Percentiles rank a stretch among this genome's conserved stretches.
Conservation (phyloP, 2,113 vertebrate genomes). For the Redunca redunca region DNA sequence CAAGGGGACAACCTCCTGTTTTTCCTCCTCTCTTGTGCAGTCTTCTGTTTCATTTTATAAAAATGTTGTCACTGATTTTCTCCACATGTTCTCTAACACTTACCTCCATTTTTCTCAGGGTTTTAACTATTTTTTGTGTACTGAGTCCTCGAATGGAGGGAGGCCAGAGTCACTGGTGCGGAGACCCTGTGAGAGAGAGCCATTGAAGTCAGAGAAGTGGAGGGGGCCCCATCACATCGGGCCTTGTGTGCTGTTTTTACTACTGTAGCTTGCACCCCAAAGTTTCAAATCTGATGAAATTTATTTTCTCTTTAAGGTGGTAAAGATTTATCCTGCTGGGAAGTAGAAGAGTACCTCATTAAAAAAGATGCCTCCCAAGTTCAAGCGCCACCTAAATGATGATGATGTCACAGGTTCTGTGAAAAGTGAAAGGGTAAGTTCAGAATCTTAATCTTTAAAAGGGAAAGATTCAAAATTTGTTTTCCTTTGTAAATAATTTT, state of each 20-base stretch:
- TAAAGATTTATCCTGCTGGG: not conserved
- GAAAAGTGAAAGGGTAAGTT: slow-evolving; percentile 95
- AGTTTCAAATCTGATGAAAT: not conserved
- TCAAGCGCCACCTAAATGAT: slow-evolving; percentile 96
- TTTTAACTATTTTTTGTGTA: not conserved
- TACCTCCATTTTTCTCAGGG: not conserved
- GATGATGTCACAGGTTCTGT: slow-evolving; percentile 97
- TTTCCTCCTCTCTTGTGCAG: not conserved
- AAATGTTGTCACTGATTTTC: not conserved
- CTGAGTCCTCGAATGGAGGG: not conserved
- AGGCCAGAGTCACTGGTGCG: not conserved
- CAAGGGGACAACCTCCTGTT: not conserved
- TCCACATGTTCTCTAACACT: not conserved
- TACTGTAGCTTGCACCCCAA: not conserved
- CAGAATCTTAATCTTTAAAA: not conserved
- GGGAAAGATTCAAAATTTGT: not conserved
- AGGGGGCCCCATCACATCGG: too few relatives aligned
- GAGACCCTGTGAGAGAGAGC: not conserved
- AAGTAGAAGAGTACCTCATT: slow-evolving; percentile 2
- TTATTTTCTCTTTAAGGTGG: slow-evolving; percentile 54
- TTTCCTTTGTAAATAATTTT: not conserved
- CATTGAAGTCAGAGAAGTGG: not conserved
- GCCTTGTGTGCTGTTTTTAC: not conserved
- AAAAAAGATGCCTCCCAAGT: slow-evolving; percentile 94
- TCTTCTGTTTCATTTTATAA: not conserved